phyloP scores from a whole-genome alignment of 2,888 invertebrate species.

The Xestia xanthographa region DNA sequence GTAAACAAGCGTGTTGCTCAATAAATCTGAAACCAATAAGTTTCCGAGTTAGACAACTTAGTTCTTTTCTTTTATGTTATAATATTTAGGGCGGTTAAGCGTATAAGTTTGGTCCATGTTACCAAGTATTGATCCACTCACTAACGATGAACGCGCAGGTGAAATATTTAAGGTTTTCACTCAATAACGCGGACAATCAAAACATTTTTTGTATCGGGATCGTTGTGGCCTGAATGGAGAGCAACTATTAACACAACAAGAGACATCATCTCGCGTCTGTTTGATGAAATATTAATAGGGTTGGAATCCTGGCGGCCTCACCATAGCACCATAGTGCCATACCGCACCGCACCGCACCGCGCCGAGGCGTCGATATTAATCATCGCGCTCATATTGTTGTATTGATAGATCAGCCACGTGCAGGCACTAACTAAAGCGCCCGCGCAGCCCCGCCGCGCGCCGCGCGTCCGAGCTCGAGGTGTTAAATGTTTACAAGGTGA shows the following conservation, averaged over 20 bases:
- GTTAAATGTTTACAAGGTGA: slow-evolving; percentile 84
- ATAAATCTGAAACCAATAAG: not conserved
- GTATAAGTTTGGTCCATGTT: not conserved
- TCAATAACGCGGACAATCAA: slow-evolving; percentile 72
- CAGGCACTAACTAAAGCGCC: slow-evolving; percentile 68
- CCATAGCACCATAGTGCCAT: slow-evolving; percentile 28
- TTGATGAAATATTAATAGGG: slow-evolving; percentile 87
- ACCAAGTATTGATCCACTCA: not conserved
- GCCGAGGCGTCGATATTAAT: slow-evolving; percentile 78
- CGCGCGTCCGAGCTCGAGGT: slow-evolving; percentile 70
- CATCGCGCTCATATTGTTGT: slow-evolving; percentile 78
- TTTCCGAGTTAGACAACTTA: not conserved
- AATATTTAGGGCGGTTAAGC: not conserved
- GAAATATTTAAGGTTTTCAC: slow-evolving; percentile 75
- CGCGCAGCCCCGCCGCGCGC: slow-evolving; percentile 48
- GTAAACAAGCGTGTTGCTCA: slow-evolving; percentile 1
- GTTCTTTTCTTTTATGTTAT: too few species aligned
- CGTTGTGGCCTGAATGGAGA: slow-evolving; percentile 65
- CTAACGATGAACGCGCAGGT: slow-evolving; percentile 41
- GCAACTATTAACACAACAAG: slow-evolving; percentile 76
- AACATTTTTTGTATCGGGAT: slow-evolving; percentile 72
- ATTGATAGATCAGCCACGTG: slow-evolving; percentile 63
- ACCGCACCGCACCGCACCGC: slow-evolving; percentile 45
- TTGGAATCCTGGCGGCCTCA: slow-evolving; percentile 76
- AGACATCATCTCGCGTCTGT: slow-evolving; percentile 75